Base-by-base conservation (phyloP, 2,888 invertebrate genomes). In the Chromoteleia sp. region DNA sequence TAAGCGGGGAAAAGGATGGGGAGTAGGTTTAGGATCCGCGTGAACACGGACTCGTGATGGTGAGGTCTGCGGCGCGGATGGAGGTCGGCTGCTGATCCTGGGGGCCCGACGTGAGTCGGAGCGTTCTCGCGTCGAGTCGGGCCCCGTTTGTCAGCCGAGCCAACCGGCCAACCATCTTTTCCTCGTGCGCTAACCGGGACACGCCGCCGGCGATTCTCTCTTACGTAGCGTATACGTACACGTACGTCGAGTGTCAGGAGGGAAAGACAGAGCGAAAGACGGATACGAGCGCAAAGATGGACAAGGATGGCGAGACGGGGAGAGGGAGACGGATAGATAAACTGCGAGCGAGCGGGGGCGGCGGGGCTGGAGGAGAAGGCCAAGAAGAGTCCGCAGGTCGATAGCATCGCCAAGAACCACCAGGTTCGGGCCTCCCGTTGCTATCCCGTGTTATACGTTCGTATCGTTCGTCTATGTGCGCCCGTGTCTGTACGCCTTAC, bases 361-460 rank as follows among this genome's bases (percentile, higher is more conserved):
- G 81, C 61, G 81, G 58, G 56, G 73, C 45, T 21, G 43, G 82
- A 78, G 80, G 82, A 83, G 85, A 86, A 86, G 86, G 77, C 86
- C 85, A 87, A 89, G 87, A 88, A 89, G 87, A 88, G 89, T 89
- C 88, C 85, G 87, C 86, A 89, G 89, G 89, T 89, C 90, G 90
- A 90, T 90, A 89, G 86, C 88, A 90, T 90, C 89, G 87, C 88
- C 83, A 85, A 88, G 88, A 89, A 87, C 87, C 87, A 89, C 88
- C 88, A 88, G 87, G 89, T 90, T 89, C 88, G 88, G 89, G 88
- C 89, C 87, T 87, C 88, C 87, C 87, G 88, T 87, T 88, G 85
- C 84, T 83, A 75, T 81, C 70, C 84, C 48, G 63, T 65, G 65
- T 74, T 81, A 75, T 81, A 81, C 81, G 15, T 56, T 50, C 65